These are phyloP conservation scores for Agriopis aurantiaria DNA, from an alignment of 2,888 invertebrate species.

Conservation along the genomic window DNA sequence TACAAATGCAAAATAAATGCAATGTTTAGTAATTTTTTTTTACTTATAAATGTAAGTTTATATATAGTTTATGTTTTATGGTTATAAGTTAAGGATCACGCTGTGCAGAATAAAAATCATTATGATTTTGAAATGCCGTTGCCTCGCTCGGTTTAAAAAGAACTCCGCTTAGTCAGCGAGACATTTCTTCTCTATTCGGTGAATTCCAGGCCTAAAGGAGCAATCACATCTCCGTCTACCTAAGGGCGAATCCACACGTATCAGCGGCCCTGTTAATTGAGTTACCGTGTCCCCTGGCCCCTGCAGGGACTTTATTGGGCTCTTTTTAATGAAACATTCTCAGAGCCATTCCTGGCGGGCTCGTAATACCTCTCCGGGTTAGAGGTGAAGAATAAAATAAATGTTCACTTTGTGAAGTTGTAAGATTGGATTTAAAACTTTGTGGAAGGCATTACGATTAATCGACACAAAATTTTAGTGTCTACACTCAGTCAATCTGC, in stretches of 20 bases:
- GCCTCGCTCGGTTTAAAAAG: neutral
- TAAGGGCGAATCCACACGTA: constrained; percentile 35
- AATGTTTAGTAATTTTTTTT: too few species aligned
- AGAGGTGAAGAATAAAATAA: constrained; percentile 19
- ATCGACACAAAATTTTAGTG: neutral
- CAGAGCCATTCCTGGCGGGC: constrained; percentile 24
- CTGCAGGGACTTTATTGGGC: constrained; percentile 25
- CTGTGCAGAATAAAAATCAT: too few species aligned
- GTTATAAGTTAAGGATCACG: too few species aligned
- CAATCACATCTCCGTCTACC: constrained; percentile 23
- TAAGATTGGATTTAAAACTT: neutral
- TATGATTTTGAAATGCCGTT: too few species aligned
- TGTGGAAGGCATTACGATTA: constrained; percentile 1
- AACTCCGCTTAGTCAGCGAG: neutral
- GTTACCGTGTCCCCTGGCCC: constrained; percentile 36
- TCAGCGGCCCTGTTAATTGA: constrained; percentile 33
- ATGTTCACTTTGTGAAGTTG: constrained; percentile 9
- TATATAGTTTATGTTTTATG: too few species aligned
- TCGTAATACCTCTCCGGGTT: constrained; percentile 2
- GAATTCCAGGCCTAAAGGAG: constrained; percentile 2
- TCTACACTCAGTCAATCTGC: neutral
- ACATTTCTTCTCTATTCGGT: neutral
- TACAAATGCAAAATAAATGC: too few species aligned
- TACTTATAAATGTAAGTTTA: too few species aligned
- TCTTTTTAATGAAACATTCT: constrained; percentile 36